Conservation (phyloP, 2,888 invertebrate genomes). For the Tryphoninae sp. region DNA sequence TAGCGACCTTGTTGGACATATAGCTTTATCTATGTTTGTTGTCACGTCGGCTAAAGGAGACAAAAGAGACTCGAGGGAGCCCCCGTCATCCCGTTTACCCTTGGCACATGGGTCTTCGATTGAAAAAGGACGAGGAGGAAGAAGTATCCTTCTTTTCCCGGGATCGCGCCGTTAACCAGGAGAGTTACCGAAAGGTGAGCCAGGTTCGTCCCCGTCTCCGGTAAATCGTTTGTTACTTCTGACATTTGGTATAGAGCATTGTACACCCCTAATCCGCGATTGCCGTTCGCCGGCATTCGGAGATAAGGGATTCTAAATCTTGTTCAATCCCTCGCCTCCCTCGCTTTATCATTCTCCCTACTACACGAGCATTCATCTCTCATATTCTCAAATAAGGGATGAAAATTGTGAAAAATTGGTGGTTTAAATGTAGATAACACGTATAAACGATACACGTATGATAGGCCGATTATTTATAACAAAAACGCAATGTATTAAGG, state of each 20-base stretch:
- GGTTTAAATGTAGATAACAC: too few relatives aligned
- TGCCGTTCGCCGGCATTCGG: constrained; percentile 11
- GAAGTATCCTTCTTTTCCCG: constrained; percentile 26
- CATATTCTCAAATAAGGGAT: too few relatives aligned
- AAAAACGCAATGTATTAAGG: background rate
- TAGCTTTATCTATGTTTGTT: constrained; percentile 15
- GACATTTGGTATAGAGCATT: constrained; percentile 51
- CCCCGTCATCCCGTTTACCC: constrained; percentile 21
- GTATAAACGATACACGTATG: background rate
- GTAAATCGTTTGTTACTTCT: constrained; percentile 61
- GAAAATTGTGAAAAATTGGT: too few relatives aligned
- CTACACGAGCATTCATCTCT: constrained; percentile 23
- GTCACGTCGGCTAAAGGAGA: constrained; percentile 41
- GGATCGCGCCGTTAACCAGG: constrained; percentile 42
- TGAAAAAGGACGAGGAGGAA: constrained; percentile 29
- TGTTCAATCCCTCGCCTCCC: constrained; percentile 28
- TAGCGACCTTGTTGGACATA: too few relatives aligned
- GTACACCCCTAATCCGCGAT: constrained; percentile 28
- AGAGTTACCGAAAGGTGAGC: constrained; percentile 61
- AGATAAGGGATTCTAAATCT: constrained; percentile 8
- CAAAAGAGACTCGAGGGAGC: constrained; percentile 50
- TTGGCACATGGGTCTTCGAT: constrained; percentile 40
- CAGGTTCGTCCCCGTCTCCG: constrained; percentile 42
- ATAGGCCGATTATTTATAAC: constrained; percentile 16
- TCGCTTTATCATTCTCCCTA: constrained; percentile 27